Percentiles rank a stretch among this genome's conserved stretches.
These are phyloP conservation scores for Pyxicephalus adspersus DNA, from an alignment of 2,113 vertebrate species.

Conservation along the genomic window DNA sequence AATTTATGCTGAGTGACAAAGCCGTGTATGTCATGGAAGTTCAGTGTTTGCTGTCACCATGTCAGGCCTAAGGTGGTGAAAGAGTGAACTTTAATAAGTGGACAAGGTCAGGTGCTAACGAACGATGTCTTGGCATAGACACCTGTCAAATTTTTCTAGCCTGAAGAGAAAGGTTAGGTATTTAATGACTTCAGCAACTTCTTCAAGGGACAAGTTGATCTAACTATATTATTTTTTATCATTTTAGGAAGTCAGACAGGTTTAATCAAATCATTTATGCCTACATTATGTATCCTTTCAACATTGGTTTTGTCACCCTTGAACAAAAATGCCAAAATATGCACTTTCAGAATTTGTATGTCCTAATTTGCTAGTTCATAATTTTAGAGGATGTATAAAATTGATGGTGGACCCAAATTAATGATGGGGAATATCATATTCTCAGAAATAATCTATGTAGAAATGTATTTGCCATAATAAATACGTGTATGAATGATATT, in stretches of 20 bases:
- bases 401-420: background rate
- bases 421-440: background rate
- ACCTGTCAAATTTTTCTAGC: constrained; percentile 7
- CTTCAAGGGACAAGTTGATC: constrained; percentile 23
- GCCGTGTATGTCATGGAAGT: background rate
- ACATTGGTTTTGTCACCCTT: constrained; percentile 25
- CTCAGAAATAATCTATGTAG: background rate
- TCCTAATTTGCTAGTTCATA: background rate
- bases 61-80: constrained; percentile 17
- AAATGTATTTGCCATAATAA: background rate
- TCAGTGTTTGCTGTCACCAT: constrained; percentile 16
- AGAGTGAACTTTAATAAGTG: background rate
- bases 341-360: background rate
- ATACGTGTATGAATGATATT: too few relatives aligned
- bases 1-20: background rate
- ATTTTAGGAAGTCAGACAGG: constrained; percentile 19
- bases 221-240: constrained; percentile 8
- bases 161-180: background rate
- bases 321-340: background rate
- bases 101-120: constrained; percentile 15
- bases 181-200: constrained; percentile 34
- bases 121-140: background rate
- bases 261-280: constrained; percentile 20
- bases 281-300: constrained; percentile 1
- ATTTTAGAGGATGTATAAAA: background rate